Conservation (phyloP, 2,888 invertebrate species). For the Hoplodrina blanda region DNA sequence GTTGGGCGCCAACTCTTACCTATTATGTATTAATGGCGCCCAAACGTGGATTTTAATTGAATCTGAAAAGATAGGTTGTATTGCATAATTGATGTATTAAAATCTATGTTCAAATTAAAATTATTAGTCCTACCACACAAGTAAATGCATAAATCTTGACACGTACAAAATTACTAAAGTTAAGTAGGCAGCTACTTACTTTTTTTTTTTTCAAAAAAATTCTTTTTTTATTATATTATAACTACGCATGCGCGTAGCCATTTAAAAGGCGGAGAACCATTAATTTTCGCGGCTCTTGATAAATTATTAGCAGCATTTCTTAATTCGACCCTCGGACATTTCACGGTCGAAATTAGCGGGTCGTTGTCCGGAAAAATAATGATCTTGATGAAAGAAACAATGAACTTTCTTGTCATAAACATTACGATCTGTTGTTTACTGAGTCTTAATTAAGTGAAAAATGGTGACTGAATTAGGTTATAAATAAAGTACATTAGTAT, state of each 20-base stretch:
- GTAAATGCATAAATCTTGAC: conserved; percentile 21
- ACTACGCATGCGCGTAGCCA: conserved; percentile 61
- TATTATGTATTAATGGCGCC: conserved; percentile 56
- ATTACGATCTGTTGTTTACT: conserved; percentile 18
- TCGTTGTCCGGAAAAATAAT: conserved; percentile 54
- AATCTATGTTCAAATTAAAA: conserved; percentile 41
- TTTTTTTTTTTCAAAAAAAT: conserved; percentile 2
- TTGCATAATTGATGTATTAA: conserved; percentile 48
- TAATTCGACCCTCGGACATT: conserved; percentile 75
- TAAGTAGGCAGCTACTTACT: not conserved
- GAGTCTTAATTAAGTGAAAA: conserved; percentile 16
- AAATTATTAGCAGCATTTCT: conserved; percentile 76
- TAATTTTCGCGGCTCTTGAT: conserved; percentile 76
- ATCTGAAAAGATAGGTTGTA: conserved; percentile 42
- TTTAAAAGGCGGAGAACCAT: conserved; percentile 68
- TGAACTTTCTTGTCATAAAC: conserved; percentile 16
- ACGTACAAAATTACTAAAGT: conserved; percentile 17
- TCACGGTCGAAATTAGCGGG: conserved; percentile 52
- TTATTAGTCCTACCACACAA: conserved; percentile 25
- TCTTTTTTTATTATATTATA: conserved; percentile 13
- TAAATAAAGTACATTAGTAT: not conserved
- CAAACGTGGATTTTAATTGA: conserved; percentile 51
- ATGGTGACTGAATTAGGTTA: not conserved
- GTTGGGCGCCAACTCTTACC: conserved; percentile 48
- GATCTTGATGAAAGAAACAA: conserved; percentile 33